Conservation (phyloP, 2,888 invertebrate genomes). For the Drosophila macrospina region DNA sequence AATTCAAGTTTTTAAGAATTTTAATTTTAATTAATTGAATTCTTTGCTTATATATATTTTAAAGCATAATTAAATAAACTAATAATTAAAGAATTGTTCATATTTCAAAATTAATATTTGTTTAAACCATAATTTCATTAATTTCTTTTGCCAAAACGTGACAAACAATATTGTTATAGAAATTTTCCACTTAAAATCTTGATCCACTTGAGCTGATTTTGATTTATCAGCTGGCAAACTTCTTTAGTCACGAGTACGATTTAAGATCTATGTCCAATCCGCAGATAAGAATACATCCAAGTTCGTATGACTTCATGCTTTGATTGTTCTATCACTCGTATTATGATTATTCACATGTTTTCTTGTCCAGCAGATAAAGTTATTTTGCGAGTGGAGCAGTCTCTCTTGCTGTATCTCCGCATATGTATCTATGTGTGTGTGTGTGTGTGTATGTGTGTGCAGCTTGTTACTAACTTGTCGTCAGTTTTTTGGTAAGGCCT, state of each 20-base stretch:
- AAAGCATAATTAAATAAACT: too few species aligned
- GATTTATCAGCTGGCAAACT: conserved; percentile 41
- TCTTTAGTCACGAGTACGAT: conserved; percentile 42
- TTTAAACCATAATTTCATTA: too few species aligned
- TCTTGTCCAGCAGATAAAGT: conserved; percentile 49
- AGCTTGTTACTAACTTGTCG: conserved; percentile 28
- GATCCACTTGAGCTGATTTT: conserved; percentile 10
- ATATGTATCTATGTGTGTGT: conserved; percentile 7
- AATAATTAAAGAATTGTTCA: too few species aligned
- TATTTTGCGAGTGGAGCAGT: not conserved
- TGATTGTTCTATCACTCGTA: conserved; percentile 45
- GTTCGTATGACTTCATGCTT: conserved; percentile 48
- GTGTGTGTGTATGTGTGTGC: conserved; percentile 1
- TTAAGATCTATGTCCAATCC: conserved; percentile 54
- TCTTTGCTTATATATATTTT: too few species aligned
- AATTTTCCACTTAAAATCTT: conserved; percentile 10
- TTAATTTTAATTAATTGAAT: too few species aligned
- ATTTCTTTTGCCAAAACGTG: not conserved
- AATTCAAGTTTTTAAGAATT: too few species aligned
- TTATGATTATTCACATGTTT: conserved; percentile 39
- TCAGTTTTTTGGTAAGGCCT: conserved; percentile 29
- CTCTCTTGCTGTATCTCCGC: conserved; percentile 8
- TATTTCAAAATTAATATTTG: too few species aligned
- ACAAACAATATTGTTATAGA: conserved; percentile 2
- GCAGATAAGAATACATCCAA: conserved; percentile 51